Conservation (phyloP, 2,113 vertebrate species). For the Daubentonia madagascariensis region DNA sequence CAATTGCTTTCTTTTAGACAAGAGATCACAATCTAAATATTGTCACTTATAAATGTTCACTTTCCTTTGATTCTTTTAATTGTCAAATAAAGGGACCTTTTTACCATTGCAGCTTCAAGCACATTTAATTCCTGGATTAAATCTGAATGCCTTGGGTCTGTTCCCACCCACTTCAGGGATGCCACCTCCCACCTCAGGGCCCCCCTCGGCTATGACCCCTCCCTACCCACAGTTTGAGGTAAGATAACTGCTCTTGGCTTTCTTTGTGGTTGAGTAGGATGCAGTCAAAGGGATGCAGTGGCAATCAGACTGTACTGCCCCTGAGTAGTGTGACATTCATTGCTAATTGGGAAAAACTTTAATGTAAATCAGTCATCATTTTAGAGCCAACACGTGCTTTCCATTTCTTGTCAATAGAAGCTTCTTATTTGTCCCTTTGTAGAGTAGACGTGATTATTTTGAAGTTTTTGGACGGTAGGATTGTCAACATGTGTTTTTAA, state of each 20-base stretch:
- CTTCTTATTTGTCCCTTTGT: background rate
- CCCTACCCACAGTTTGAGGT: conserved; percentile 95
- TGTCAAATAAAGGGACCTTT: conserved; percentile 66
- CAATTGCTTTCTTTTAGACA: background rate
- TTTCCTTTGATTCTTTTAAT: background rate
- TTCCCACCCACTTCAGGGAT: conserved; percentile 94
- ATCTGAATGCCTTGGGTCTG: conserved; percentile 97
- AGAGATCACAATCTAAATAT: background rate
- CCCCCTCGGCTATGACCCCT: conserved; percentile 89
- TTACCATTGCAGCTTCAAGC: conserved; percentile 93
- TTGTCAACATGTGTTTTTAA: background rate
- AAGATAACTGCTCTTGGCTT: conserved; percentile 77
- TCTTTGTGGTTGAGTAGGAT: background rate
- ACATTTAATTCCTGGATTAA: conserved; percentile 98
- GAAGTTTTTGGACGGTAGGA: background rate
- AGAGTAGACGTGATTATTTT: background rate
- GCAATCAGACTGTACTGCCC: background rate
- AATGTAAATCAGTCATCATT: background rate
- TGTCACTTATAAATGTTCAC: conserved; percentile 18
- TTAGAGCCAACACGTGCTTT: background rate
- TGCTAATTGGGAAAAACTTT: background rate
- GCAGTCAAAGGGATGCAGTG: background rate
- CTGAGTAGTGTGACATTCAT: background rate
- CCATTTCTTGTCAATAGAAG: background rate
- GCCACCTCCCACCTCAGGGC: conserved; percentile 91